A percentile compares a stretch with the other conserved stretches of the same genome.
phyloP scores from a whole-genome alignment of 2,797 vertebrate species.

The Botia kubotai region DNA sequence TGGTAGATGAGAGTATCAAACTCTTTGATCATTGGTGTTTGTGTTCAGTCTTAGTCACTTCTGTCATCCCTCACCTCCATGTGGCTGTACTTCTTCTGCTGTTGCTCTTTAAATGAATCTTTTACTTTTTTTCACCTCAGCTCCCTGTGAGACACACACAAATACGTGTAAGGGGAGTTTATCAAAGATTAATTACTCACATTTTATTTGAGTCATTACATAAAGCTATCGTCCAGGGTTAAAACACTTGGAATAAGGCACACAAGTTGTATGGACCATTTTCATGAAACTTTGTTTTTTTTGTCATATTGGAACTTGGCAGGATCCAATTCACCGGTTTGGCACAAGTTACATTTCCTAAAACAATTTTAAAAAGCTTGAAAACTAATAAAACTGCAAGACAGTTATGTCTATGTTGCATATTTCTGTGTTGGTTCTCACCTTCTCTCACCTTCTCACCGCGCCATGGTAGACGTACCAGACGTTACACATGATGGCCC shows the following conservation, averaged over 20 bases:
- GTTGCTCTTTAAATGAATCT: conserved; percentile 87
- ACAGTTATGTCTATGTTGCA: neutral
- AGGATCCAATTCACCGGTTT: neutral
- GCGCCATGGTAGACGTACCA: conserved; percentile 95
- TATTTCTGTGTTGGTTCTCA: conserved; percentile 61
- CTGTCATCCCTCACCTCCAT: conserved; percentile 87
- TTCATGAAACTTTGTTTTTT: no score
- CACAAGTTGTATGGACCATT: neutral
- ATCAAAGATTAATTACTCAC: no score
- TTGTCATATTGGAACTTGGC: no score
- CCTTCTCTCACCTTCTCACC: conserved; percentile 89
- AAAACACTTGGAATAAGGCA: conserved; percentile 50
- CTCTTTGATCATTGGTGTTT: conserved; percentile 26
- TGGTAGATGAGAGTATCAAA: neutral
- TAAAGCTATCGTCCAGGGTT: no score
- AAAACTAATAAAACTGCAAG: neutral
- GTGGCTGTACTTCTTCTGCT: conserved; percentile 96
- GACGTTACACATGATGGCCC: conserved; percentile 94
- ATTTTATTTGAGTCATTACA: no score
- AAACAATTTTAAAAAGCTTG: neutral
- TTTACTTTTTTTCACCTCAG: conserved; percentile 97
- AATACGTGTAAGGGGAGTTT: no score
- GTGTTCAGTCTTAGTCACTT: conserved; percentile 55
- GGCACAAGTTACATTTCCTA: neutral
- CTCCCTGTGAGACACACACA: conserved; percentile 84